phyloP scores from a whole-genome alignment of 1,140 invertebrate species.

The Orchesella cincta region DNA sequence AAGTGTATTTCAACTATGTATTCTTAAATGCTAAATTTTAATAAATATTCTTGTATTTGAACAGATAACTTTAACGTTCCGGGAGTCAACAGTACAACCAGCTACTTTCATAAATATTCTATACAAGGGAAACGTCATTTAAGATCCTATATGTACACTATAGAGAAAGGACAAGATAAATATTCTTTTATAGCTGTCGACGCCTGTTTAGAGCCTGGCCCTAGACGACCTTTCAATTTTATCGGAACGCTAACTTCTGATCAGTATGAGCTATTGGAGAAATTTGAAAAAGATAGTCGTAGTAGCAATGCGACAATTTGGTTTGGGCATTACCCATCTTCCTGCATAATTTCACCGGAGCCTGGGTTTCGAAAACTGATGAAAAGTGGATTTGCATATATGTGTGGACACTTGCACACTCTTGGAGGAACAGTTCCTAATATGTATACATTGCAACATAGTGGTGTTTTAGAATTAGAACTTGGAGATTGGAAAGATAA shows the following conservation, averaged over 20 bases:
- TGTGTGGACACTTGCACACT: conserved; percentile 92
- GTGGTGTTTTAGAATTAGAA: conserved; percentile 66
- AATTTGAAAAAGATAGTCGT: conserved; percentile 59
- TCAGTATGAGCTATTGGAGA: conserved; percentile 62
- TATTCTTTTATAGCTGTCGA: conserved; percentile 84
- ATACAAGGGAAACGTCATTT: conserved; percentile 71
- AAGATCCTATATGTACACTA: conserved; percentile 74
- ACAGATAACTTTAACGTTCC: conserved; percentile 88
- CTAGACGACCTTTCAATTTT: conserved; percentile 88
- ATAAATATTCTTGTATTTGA: conserved; percentile 49
- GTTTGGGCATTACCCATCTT: conserved; percentile 94
- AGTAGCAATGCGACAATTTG: conserved; percentile 68
- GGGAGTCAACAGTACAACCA: conserved; percentile 67
- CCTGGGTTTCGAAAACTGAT: conserved; percentile 62
- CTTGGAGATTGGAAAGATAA: conserved; percentile 89
- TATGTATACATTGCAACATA: conserved; percentile 84
- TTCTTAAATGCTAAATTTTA: conserved; percentile 13
- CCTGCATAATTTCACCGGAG: conserved; percentile 72
- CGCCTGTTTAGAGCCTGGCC: conserved; percentile 82
- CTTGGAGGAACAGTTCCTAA: conserved; percentile 72
- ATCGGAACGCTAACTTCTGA: conserved; percentile 71
- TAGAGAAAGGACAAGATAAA: conserved; percentile 60
- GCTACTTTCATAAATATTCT: conserved; percentile 80
- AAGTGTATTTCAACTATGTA: neutral
- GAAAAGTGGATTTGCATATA: conserved; percentile 68